These are phyloP conservation scores for Masticophis lateralis DNA, from an alignment of 2,797 vertebrate species.

Conservation along the genomic window DNA sequence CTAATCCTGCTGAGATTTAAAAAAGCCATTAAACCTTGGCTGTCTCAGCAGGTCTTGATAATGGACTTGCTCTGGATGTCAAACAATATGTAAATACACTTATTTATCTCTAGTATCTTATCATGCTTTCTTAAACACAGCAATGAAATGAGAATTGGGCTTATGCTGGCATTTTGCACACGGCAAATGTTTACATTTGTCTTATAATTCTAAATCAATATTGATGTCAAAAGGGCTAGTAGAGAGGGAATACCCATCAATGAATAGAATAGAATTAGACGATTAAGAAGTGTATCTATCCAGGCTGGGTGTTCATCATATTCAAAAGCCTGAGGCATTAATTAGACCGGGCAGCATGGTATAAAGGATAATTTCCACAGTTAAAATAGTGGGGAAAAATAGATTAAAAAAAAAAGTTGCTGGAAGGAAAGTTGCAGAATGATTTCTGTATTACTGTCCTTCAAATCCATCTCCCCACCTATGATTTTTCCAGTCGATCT, in stretches of 20 bases:
- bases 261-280: background rate
- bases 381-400: background rate
- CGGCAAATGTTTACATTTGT: constrained; percentile 39
- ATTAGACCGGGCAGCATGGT: background rate
- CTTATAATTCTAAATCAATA: background rate
- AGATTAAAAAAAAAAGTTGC: background rate
- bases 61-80: background rate
- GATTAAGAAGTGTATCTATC: background rate
- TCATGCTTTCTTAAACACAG: background rate
- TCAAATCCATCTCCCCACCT: background rate
- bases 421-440: background rate
- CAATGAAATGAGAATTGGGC: constrained; percentile 15
- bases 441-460: background rate
- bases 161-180: background rate
- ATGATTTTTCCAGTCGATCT: background rate
- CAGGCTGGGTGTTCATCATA: background rate
- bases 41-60: background rate
- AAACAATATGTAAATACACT: background rate
- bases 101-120: background rate
- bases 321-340: background rate
- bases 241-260: background rate
- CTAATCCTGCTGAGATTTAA: background rate
- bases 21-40: background rate
- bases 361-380: background rate
- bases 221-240: background rate